These are phyloP conservation scores for Emydoidea blandingii DNA, from an alignment of 2,797 vertebrate species.

Conservation along the genomic window DNA sequence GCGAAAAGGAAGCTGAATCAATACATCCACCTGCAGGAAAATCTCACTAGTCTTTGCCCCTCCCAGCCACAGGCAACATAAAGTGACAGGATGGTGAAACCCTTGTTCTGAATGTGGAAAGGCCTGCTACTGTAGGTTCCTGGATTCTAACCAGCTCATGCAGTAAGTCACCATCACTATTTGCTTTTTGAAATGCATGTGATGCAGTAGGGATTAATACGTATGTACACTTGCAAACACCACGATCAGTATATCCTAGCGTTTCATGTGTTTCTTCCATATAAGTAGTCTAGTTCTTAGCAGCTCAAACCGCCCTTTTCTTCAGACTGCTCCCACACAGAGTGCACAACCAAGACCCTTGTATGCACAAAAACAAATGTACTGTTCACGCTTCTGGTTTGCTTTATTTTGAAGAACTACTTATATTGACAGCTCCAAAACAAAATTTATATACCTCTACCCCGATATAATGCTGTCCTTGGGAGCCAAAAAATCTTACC, in stretches of 20 bases:
- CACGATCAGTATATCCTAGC: background rate
- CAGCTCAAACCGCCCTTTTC: fast-evolving
- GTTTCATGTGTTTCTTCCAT: background rate
- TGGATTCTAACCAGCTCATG: background rate
- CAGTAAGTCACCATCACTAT: fast-evolving
- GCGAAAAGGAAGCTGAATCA: background rate
- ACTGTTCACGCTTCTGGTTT: background rate
- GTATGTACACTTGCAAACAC: background rate
- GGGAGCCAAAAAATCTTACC: no score
- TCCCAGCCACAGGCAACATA: background rate
- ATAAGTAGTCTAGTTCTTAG: fast-evolving
- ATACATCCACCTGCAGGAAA: background rate
- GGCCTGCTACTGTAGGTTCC: background rate
- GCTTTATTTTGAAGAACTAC: background rate
- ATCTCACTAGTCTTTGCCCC: background rate
- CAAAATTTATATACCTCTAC: background rate
- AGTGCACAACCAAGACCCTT: fast-evolving
- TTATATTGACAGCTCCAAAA: background rate
- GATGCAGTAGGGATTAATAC: fast-evolving
- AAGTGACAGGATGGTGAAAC: background rate
- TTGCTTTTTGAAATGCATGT: fast-evolving
- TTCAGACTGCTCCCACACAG: fast-evolving
- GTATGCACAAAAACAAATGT: background rate
- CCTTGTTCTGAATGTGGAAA: background rate
- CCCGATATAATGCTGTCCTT: no score